Conservation (phyloP, 2,113 vertebrate genomes). For the Sterna hirundo region DNA sequence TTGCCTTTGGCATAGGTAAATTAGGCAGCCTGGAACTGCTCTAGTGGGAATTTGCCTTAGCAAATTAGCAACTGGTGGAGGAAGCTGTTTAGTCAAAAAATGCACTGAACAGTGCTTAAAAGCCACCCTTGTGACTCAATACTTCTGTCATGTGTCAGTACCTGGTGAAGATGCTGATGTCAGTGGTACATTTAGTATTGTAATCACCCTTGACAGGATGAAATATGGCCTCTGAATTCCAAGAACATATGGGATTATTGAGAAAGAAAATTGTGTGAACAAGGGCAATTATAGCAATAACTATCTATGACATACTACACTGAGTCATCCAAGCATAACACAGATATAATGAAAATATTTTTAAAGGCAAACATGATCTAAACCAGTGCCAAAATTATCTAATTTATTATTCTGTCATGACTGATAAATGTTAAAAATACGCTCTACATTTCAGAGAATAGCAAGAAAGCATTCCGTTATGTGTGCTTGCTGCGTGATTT, state of each 20-base stretch:
- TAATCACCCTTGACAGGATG: slow-evolving; percentile 53
- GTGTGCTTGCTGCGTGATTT: neutral
- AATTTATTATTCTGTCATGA: slow-evolving; percentile 44
- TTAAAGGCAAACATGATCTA: slow-evolving; percentile 53
- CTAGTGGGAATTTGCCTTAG: neutral
- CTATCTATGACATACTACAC: slow-evolving; percentile 10
- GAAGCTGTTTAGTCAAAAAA: neutral
- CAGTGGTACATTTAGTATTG: neutral
- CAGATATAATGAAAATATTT: slow-evolving; percentile 51
- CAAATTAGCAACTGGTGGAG: neutral
- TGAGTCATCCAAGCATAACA: slow-evolving; percentile 6
- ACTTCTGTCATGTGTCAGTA: neutral
- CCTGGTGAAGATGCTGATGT: neutral
- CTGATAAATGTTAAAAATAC: slow-evolving; percentile 15
- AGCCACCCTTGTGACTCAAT: neutral
- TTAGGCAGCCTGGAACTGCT: neutral
- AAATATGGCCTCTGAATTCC: slow-evolving; percentile 37
- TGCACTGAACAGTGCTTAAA: neutral
- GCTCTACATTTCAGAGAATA: neutral
- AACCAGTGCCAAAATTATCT: slow-evolving; percentile 23
- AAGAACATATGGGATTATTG: slow-evolving; percentile 57
- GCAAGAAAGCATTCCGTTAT: neutral
- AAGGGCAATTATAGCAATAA: slow-evolving; percentile 64
- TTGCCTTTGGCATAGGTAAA: neutral
- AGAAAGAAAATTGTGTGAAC: slow-evolving; percentile 64